phyloP scores from a whole-genome alignment of 2,888 invertebrate species.

The Thumatha senex region DNA sequence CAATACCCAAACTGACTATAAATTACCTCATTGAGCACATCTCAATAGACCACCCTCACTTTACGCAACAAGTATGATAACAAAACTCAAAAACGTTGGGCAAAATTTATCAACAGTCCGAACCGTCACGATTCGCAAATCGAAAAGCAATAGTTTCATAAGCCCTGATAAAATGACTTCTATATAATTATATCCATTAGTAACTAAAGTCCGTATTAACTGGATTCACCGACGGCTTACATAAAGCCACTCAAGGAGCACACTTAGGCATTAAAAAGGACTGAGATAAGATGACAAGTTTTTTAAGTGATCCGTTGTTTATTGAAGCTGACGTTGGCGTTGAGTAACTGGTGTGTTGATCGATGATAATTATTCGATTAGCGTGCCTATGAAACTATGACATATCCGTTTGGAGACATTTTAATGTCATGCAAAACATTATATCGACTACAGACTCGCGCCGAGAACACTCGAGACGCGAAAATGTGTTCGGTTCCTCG shows the following conservation, averaged over 20 bases:
- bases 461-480: too few species aligned
- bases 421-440: too few species aligned
- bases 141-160: constrained; percentile 54
- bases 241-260: constrained; percentile 37
- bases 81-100: constrained; percentile 29
- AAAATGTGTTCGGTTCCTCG: too few species aligned
- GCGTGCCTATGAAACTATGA: not conserved
- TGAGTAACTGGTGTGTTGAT: constrained; percentile 12
- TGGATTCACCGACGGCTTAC: constrained; percentile 48
- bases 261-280: constrained; percentile 15
- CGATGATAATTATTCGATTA: not conserved
- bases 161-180: constrained; percentile 56
- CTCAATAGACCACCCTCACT: constrained; percentile 14
- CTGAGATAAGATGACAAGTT: constrained; percentile 21
- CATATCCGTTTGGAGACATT: too few species aligned
- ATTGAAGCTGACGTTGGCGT: constrained; percentile 2
- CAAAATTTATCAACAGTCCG: constrained; percentile 36
- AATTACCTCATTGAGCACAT: constrained; percentile 9
- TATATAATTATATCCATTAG: constrained; percentile 59
- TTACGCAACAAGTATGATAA: constrained; percentile 29
- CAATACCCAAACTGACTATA: not conserved
- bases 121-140: constrained; percentile 52
- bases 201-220: constrained; percentile 54
- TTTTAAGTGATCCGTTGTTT: constrained; percentile 22
- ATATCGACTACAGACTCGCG: too few species aligned